Evolutionary conservation across 1,140 invertebrate species (phyloP).

Genomic region (Drosophila sp.): DNA sequence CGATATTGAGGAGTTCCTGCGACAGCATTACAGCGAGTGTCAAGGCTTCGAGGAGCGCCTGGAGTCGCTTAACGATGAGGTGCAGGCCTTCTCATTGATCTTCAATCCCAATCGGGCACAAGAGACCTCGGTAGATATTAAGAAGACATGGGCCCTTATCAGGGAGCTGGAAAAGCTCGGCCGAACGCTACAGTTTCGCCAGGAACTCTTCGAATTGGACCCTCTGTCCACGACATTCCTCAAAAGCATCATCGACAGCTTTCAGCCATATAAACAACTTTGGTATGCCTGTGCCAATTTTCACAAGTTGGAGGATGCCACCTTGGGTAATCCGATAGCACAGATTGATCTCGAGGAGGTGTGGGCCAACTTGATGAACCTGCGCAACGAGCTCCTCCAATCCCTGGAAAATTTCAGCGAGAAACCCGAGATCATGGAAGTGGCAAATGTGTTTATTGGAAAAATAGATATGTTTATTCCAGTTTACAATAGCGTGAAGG

Average conservation of each 20-base stretch:
- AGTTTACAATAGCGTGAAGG: conserved; percentile 63
- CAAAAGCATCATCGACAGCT: conserved; percentile 65
- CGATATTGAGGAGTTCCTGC: conserved; percentile 78
- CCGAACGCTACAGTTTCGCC: conserved; percentile 60
- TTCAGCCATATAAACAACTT: conserved; percentile 67
- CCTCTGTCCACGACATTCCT: conserved; percentile 71
- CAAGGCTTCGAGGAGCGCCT: conserved; percentile 75
- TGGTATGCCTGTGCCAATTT: conserved; percentile 78
- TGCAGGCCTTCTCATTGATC: conserved; percentile 72
- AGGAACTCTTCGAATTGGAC: conserved; percentile 74
- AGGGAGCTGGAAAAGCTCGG: conserved; percentile 69
- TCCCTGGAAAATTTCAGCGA: conserved; percentile 62
- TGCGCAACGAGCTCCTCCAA: conserved; percentile 48
- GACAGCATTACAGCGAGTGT: conserved; percentile 69
- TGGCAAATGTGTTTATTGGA: conserved; percentile 56
- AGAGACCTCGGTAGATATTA: conserved; percentile 77
- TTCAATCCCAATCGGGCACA: conserved; percentile 71
- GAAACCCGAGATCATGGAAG: conserved; percentile 73
- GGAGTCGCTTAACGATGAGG: conserved; percentile 77
- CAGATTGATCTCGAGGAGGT: conserved; percentile 72
- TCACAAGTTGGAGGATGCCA: conserved; percentile 76
- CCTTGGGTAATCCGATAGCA: conserved; percentile 71
- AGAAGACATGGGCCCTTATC: conserved; percentile 72
- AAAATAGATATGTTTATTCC: conserved; percentile 69
- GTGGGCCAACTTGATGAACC: conserved; percentile 49